A percentile compares a stretch with the other conserved stretches of the same genome.
These are phyloP conservation scores for Heliconius cydno DNA, from an alignment of 2,888 invertebrate genomes.

Conservation along the genomic window DNA sequence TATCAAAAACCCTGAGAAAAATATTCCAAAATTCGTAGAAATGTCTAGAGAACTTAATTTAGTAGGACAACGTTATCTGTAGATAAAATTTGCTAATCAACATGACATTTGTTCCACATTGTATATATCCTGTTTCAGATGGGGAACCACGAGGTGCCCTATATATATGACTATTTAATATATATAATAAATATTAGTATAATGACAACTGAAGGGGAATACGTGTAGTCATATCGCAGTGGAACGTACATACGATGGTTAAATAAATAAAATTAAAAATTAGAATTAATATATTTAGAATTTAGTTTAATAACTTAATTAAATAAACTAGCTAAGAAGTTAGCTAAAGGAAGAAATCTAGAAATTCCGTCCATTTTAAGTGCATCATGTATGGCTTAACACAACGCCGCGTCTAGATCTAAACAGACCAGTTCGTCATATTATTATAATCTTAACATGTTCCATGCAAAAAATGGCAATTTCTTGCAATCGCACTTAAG, in stretches of 20 bases:
- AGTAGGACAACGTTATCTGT: conserved; percentile 55
- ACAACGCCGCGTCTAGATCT: background rate
- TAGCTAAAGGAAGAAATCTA: background rate
- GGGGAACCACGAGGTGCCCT: conserved; percentile 23
- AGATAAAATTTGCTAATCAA: conserved; percentile 70
- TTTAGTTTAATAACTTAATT: too few relatives aligned
- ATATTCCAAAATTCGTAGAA: conserved; percentile 34
- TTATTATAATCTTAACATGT: too few relatives aligned
- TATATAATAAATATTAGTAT: conserved; percentile 7
- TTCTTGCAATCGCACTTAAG: background rate
- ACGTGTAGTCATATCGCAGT: background rate
- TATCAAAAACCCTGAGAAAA: conserved; percentile 37
- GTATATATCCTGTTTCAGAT: conserved; percentile 53
- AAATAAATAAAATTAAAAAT: too few relatives aligned
- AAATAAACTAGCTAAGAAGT: too few relatives aligned
- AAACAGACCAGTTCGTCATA: background rate
- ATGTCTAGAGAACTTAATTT: conserved; percentile 30
- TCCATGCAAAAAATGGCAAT: too few relatives aligned
- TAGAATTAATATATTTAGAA: too few relatives aligned
- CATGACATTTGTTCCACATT: conserved; percentile 57
- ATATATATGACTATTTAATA: background rate
- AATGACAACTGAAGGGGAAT: background rate
- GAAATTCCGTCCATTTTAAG: too few relatives aligned
- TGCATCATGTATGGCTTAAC: background rate
- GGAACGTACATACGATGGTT: background rate